phyloP scores from a whole-genome alignment of 2,888 invertebrate genomes.

The Cephalotes varians region DNA sequence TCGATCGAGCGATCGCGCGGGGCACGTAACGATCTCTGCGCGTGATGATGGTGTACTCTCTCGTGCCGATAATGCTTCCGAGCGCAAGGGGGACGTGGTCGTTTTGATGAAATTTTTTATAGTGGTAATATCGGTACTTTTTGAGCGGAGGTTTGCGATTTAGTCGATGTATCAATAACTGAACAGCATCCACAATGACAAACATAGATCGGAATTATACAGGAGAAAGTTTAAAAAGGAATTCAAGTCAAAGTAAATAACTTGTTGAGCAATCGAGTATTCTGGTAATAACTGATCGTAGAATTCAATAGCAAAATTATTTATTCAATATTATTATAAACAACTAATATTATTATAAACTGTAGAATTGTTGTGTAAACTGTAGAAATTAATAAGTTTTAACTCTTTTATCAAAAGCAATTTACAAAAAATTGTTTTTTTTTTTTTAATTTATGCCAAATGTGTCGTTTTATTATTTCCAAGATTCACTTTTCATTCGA shows the following conservation, averaged over 20 bases:
- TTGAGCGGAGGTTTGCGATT: neutral
- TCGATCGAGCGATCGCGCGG: constrained; percentile 42
- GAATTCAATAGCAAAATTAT: neutral
- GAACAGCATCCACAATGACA: neutral
- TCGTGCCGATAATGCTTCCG: constrained; percentile 14
- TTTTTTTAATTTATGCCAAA: neutral
- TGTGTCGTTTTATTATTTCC: neutral
- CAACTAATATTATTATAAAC: too few relatives aligned
- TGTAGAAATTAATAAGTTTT: neutral
- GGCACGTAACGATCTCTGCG: constrained; percentile 32
- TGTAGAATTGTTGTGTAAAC: neutral
- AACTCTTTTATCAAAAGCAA: neutral
- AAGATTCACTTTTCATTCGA: neutral
- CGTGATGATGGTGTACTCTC: constrained; percentile 14
- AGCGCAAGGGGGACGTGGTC: neutral
- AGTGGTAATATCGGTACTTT: neutral
- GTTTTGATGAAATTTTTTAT: neutral
- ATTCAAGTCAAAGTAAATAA: neutral
- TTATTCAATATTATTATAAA: neutral
- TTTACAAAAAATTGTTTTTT: neutral
- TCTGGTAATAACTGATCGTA: neutral
- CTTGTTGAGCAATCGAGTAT: neutral
- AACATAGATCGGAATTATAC: neutral
- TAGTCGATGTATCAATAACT: neutral
- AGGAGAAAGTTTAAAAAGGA: neutral